These are phyloP conservation scores for Leptura quadrifasciata DNA, from an alignment of 2,888 invertebrate species.

Conservation along the genomic window DNA sequence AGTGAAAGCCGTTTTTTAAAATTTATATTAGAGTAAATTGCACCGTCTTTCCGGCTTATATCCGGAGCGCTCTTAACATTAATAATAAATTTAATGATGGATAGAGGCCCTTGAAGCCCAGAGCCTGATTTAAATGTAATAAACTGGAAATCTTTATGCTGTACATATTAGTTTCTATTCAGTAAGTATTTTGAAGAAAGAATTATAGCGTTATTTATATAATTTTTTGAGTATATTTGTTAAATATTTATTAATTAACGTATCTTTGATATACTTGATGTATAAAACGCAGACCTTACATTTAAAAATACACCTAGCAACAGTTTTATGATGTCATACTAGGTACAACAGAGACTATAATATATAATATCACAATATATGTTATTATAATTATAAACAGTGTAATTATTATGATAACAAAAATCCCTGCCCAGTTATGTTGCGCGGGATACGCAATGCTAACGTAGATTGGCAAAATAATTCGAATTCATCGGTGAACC, in stretches of 20 bases:
- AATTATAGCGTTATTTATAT: too few relatives aligned
- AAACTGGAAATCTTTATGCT: too few relatives aligned
- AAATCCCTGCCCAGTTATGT: not conserved
- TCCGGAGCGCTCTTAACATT: too few relatives aligned
- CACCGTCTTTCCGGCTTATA: too few relatives aligned
- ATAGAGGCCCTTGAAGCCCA: too few relatives aligned
- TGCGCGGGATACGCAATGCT: not conserved
- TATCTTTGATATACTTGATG: not conserved
- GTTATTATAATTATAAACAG: not conserved
- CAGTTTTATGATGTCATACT: not conserved
- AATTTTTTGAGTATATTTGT: not conserved
- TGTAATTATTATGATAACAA: constrained; percentile 3
- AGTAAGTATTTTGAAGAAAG: too few relatives aligned
- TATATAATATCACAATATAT: not conserved
- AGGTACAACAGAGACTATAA: not conserved
- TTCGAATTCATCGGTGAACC: not conserved
- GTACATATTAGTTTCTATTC: too few relatives aligned
- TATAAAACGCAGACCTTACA: not conserved
- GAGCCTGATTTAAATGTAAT: too few relatives aligned
- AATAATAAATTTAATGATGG: too few relatives aligned
- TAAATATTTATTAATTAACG: not conserved
- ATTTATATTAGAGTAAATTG: too few relatives aligned
- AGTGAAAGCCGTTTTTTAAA: too few relatives aligned
- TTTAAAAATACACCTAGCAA: constrained; percentile 7
- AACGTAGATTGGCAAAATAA: not conserved